A percentile compares a stretch with the other conserved stretches of the same genome.
Evolutionary conservation across 2,888 invertebrate species (phyloP).

Genomic region (Ochlodes sylvanus): DNA sequence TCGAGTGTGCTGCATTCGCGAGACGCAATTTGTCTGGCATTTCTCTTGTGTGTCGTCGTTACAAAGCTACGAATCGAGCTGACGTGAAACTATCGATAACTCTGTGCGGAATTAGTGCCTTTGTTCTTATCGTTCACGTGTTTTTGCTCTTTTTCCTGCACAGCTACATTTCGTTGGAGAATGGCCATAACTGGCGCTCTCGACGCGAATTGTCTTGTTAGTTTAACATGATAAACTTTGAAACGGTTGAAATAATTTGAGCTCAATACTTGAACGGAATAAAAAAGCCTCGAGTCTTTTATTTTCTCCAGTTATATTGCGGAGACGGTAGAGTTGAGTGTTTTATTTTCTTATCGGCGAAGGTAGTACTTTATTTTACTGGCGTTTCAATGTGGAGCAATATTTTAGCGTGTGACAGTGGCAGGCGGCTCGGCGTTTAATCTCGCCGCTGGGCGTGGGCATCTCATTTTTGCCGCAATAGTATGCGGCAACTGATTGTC

Average conservation of each 20-base stretch:
- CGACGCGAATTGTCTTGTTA: conserved; percentile 60
- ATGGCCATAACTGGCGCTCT: conserved; percentile 58
- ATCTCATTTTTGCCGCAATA: conserved; percentile 57
- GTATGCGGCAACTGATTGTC: conserved; percentile 21
- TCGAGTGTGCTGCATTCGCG: conserved; percentile 58
- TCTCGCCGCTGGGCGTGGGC: conserved; percentile 59
- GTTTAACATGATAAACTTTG: conserved; percentile 56
- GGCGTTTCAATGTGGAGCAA: conserved; percentile 62
- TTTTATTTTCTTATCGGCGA: conserved; percentile 48
- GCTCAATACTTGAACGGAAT: conserved; percentile 47
- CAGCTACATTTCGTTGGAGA: conserved; percentile 52
- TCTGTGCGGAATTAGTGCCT: conserved; percentile 69
- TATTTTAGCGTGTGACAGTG: conserved; percentile 64
- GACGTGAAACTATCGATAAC: conserved; percentile 72
- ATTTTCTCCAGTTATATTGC: conserved; percentile 41
- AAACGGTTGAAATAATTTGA: conserved; percentile 59
- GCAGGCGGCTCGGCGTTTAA: conserved; percentile 62
- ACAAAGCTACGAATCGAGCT: conserved; percentile 71
- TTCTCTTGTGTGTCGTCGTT: conserved; percentile 73
- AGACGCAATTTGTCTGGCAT: conserved; percentile 76
- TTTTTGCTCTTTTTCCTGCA: conserved; percentile 41
- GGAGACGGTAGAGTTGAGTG: conserved; percentile 33
- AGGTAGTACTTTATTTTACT: conserved; percentile 59
- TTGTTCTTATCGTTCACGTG: conserved; percentile 60
- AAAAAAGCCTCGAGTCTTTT: conserved; percentile 42